Base-by-base conservation (phyloP, 2,888 invertebrate genomes). In the Lithosia quadra region DNA sequence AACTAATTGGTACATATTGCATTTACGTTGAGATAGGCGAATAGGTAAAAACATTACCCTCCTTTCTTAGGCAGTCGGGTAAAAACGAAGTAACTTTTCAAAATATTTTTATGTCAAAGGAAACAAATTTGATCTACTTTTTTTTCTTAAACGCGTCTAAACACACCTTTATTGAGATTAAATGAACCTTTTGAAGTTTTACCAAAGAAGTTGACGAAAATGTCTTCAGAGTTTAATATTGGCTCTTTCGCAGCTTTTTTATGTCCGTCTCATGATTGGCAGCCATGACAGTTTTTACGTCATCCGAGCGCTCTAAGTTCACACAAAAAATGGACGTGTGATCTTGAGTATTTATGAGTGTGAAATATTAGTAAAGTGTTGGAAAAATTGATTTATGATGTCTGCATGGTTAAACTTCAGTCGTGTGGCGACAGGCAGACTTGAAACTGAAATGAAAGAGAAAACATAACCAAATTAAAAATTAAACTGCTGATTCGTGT, bases 261-360 rank as follows among this genome's bases (percentile, higher is more conserved):
- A 68, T 71, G 53, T 63, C 22, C 43, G 59, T 69, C 28, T 33
- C 71, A 56, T 59, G 74, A 76, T 77, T 73, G 76, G 70, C 65
- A 4, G 66, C 59, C 69, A 65, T 69, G 71, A 24, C 69, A 72
- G 56, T 77, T 79, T 79, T 77, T 67, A 68, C 68, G 39, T 53
- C 69, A 64, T 67, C 43, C 61, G 69, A 39, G 56, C 56, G 39
- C 61, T 56, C 64, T 72, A 69, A 65, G 18, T 57, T 36, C 22
- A 24, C 24, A 69, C 70, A 73, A 78, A 78, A 79, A 80, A 24
- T 71, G 67, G 71, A 71, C 71, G 62, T 62, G 69, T 70, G 72
- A 78, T 49, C 49, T 49, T 75, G 73, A 76, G 74, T 79, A 78
- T 76, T 78, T 76, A 78, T 76, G 68, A 78, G 75, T 64, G 68